phyloP scores from a whole-genome alignment of 2,113 vertebrate genomes.

The Stegastes partitus region DNA sequence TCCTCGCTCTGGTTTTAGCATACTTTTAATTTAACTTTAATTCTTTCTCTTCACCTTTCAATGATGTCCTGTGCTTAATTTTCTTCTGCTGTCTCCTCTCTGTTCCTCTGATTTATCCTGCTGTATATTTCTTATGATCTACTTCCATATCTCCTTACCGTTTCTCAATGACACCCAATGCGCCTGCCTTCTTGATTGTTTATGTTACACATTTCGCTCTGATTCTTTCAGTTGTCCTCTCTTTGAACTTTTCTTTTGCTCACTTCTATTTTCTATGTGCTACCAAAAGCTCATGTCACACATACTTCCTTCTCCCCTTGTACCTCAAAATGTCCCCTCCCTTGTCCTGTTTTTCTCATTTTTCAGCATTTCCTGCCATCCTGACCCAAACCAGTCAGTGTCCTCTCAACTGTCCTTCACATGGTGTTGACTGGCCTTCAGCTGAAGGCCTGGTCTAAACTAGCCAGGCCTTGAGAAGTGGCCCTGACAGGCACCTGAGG shows the following conservation, averaged over 20 bases:
- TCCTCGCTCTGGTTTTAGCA: constrained; percentile 34
- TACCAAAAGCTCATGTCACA: neutral
- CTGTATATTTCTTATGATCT: neutral
- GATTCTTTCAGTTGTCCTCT: neutral
- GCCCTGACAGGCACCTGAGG: constrained; percentile 61
- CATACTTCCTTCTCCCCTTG: neutral
- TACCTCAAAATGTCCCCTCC: neutral
- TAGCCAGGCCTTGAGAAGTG: constrained; percentile 64
- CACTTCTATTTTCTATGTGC: constrained; percentile 1
- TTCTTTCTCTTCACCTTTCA: neutral
- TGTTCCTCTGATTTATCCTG: neutral
- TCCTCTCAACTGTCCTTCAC: constrained; percentile 71
- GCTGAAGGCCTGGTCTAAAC: constrained; percentile 58
- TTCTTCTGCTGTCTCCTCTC: neutral
- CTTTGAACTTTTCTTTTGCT: neutral
- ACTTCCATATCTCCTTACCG: neutral
- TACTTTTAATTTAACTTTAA: constrained; percentile 10
- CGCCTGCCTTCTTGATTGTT: neutral
- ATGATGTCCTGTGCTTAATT: neutral
- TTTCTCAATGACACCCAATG: neutral
- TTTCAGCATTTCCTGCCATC: constrained; percentile 44
- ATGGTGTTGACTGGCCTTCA: constrained; percentile 66
- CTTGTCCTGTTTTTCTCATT: constrained; percentile 9
- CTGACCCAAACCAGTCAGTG: constrained; percentile 33
- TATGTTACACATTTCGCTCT: neutral